Evolutionary conservation across 2,888 invertebrate species (phyloP).

Genomic region (Sarcophaga subvicina): DNA sequence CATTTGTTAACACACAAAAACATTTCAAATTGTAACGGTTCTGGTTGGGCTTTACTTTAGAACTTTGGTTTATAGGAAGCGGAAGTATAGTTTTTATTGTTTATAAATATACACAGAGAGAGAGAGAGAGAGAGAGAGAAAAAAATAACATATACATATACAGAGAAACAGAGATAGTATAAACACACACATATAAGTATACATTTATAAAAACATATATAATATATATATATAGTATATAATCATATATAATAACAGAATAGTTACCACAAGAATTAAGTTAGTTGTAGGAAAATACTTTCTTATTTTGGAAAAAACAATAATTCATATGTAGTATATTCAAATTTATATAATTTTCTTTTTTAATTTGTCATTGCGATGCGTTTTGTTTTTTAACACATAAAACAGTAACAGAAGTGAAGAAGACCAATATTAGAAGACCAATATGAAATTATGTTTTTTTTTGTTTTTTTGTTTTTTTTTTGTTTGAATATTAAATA

Average conservation of each 20-base stretch:
- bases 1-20: conserved; percentile 45
- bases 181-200: conserved; percentile 38
- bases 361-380: no score
- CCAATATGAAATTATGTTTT: background rate
- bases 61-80: conserved; percentile 72
- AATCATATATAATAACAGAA: conserved; percentile 6
- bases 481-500: background rate
- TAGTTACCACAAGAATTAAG: conserved; percentile 38
- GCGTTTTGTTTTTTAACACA: no score
- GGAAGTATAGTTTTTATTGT: conserved; percentile 59
- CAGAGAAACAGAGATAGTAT: conserved; percentile 41
- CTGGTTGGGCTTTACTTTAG: conserved; percentile 59
- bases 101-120: conserved; percentile 44
- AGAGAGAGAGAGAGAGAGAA: background rate
- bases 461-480: background rate
- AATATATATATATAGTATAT: background rate
- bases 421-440: no score
- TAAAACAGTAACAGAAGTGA: no score
- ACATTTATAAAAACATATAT: conserved; percentile 29
- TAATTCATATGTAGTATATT: background rate
- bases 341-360: no score
- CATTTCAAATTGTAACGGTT: conserved; percentile 67
- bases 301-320: background rate
- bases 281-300: conserved; percentile 41
- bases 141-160: conserved; percentile 18